phyloP scores from a whole-genome alignment of 2,797 vertebrate genomes.

The Enteromius unitaeniatus region DNA sequence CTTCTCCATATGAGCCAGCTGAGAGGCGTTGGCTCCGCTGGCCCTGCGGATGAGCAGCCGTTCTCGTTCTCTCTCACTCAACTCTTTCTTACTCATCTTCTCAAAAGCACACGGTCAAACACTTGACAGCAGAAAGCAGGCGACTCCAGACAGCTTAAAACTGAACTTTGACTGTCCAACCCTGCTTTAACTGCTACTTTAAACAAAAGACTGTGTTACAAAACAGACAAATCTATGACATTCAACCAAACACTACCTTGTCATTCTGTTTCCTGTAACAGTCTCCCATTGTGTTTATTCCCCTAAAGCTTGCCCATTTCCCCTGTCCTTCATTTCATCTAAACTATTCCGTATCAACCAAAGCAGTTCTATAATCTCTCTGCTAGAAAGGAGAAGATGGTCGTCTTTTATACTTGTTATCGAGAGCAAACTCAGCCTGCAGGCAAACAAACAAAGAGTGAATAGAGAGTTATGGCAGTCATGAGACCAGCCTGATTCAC shows the following conservation, averaged over 20 bases:
- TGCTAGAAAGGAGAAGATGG: constrained; percentile 20
- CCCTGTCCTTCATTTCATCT: background rate
- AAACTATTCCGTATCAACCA: background rate
- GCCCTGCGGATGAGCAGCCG: constrained; percentile 80
- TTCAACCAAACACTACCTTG: background rate
- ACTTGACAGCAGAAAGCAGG: background rate
- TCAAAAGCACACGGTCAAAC: constrained; percentile 29
- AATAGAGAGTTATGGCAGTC: constrained; percentile 67
- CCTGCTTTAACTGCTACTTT: background rate
- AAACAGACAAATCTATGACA: background rate
- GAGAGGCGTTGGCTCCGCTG: constrained; percentile 83
- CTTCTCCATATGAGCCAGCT: constrained; percentile 85
- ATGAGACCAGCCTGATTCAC: constrained; percentile 68
- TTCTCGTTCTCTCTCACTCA: constrained; percentile 80
- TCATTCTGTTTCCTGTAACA: background rate
- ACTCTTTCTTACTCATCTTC: constrained; percentile 81
- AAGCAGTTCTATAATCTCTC: constrained; percentile 41
- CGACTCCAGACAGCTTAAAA: no score
- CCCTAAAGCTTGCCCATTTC: background rate
- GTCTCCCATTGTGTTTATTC: background rate
- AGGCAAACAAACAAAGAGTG: constrained; percentile 58
- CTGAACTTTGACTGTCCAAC: background rate
- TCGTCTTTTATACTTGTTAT: constrained; percentile 69
- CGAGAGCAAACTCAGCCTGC: constrained; percentile 62
- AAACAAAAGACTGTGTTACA: background rate